phyloP scores from a whole-genome alignment of 2,113 vertebrate species.

The Lepisosteus oculatus region DNA sequence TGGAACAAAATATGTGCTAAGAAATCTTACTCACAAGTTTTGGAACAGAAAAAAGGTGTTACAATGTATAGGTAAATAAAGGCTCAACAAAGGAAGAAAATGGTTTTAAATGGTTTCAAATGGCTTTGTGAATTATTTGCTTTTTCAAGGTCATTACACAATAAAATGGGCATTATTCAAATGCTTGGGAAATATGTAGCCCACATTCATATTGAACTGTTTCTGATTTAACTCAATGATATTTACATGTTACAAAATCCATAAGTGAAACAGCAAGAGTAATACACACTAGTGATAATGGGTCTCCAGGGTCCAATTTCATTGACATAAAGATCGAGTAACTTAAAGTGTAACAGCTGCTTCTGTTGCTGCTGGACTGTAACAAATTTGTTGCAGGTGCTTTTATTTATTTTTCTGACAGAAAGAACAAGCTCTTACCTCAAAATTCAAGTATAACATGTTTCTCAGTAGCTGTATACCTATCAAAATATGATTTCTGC shows the following conservation, averaged over 20 bases:
- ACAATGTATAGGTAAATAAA: too few species aligned
- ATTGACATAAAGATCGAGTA: constrained; percentile 17
- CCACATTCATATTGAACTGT: constrained; percentile 2
- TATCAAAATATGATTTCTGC: not conserved
- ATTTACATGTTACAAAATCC: constrained; percentile 17
- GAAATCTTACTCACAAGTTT: too few species aligned
- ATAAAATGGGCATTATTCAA: not conserved
- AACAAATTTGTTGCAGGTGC: constrained; percentile 18
- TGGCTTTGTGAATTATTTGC: not conserved
- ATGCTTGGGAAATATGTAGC: not conserved
- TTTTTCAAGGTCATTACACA: constrained; percentile 19
- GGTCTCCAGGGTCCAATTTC: constrained; percentile 14
- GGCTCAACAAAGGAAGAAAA: too few species aligned
- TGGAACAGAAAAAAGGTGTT: too few species aligned
- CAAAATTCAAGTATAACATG: not conserved
- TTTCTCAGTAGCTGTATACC: not conserved
- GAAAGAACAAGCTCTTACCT: constrained; percentile 1
- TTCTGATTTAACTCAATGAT: not conserved
- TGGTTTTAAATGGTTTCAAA: not conserved
- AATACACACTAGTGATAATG: constrained; percentile 17
- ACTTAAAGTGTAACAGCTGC: constrained; percentile 20
- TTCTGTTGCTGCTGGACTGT: constrained; percentile 11
- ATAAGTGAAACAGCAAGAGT: constrained; percentile 13
- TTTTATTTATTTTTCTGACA: constrained; percentile 15
- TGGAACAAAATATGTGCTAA: too few species aligned